Base-by-base conservation (phyloP, 2,797 vertebrate genomes). In the Liasis olivaceus region DNA sequence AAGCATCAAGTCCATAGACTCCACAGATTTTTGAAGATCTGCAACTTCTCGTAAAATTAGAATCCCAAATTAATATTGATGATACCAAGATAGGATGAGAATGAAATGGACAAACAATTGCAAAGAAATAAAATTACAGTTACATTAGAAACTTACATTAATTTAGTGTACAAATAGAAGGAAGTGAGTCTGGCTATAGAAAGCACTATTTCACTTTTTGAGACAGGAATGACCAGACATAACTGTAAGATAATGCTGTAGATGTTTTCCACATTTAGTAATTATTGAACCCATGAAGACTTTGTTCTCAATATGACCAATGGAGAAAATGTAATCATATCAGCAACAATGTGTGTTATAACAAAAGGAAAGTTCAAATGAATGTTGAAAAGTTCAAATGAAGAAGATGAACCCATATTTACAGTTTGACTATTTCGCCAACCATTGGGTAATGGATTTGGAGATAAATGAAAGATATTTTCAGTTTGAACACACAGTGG, bases 381-480 rank as follows among this genome's bases (percentile, higher is more conserved):
- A 64, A 62, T 77, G 72, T 87, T 91, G 56, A 77, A 63, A 51
- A 91, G 86, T 0, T 93, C 89, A 60, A 81, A 51, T 66, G 63
- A 94, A 95, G 59, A 89, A 47, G 8, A 59, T 85, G 63, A 91
- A 90, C 12, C 20, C 87, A 58, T 81, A 93, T 85, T 58, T 89
- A 93, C 87, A 94, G 93, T 94, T 28, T 26, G 15, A n/a, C 36
- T 85, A 81, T 90, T 51, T 90, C 2, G 3, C 24, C 77, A 66
- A 0, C 36, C 42, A 6, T 42, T 88, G 17, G 81, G 2, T 58
- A 1, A 2, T 93, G 0, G 31, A 13, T 88, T 95, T 56, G 90
- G 88, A 87, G 63, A 91, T 3, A 85, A 31, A 91, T 93, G 17
- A 90, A 91, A 92, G 91, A 90, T 93, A 92, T 0, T 31, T 66